Evolutionary conservation across 1,140 invertebrate genomes (phyloP).

Genomic region (Lasioglossum baleicum): DNA sequence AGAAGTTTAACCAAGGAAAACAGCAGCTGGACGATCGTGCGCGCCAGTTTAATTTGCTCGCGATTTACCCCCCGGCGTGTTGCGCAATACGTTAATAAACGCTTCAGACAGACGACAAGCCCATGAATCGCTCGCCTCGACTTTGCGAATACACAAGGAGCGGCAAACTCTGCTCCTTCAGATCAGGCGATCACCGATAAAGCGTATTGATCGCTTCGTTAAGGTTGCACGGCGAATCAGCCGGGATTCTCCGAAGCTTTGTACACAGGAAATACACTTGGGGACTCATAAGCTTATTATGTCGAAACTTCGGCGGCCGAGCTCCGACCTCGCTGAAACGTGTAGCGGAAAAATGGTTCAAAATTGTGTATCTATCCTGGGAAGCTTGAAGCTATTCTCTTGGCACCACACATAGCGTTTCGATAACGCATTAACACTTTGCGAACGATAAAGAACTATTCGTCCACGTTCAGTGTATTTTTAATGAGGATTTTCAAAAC

Average conservation of each 20-base stretch:
- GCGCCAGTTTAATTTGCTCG: conserved; percentile 9
- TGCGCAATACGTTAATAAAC: conserved; percentile 21
- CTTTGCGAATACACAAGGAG: background rate
- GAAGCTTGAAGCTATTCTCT: no score
- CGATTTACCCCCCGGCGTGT: no score
- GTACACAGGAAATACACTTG: background rate
- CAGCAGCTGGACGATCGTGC: background rate
- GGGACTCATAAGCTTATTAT: conserved; percentile 1
- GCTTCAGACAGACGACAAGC: conserved; percentile 26
- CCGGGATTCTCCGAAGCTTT: conserved; percentile 5
- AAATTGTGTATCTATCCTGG: background rate
- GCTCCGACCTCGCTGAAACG: background rate
- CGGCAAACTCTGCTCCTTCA: conserved; percentile 12
- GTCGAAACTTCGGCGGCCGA: background rate
- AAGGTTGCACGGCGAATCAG: conserved; percentile 29
- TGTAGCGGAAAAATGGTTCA: background rate
- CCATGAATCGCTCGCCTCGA: no score
- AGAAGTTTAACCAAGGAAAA: background rate
- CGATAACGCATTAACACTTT: no score
- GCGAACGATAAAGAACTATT: no score
- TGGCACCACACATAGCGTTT: no score
- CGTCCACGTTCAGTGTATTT: no score
- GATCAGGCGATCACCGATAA: conserved; percentile 57
- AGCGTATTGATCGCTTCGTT: conserved; percentile 66
- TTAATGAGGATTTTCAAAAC: no score